Evolutionary conservation across 2,888 invertebrate species (phyloP).

Genomic region (Hylaea fasciaria): DNA sequence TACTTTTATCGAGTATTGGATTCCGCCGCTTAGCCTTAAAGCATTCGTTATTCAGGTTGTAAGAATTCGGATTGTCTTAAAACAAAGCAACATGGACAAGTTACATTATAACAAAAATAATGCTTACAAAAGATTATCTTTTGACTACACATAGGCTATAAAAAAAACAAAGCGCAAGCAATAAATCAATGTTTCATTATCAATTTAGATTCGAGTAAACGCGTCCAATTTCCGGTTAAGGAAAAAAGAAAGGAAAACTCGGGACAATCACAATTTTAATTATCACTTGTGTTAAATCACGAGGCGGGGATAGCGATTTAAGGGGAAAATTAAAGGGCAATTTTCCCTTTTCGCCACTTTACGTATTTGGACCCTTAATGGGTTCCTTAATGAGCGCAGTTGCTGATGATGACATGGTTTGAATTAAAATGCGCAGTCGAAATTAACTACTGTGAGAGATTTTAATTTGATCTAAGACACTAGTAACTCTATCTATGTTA

Average conservation of each 20-base stretch:
- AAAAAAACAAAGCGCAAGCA: constrained; percentile 24
- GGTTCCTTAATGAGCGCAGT: constrained; percentile 14
- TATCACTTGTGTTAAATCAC: constrained; percentile 55
- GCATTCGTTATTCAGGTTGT: background rate
- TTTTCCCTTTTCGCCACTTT: constrained; percentile 31
- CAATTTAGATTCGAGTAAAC: constrained; percentile 36
- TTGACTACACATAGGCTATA: constrained; percentile 6
- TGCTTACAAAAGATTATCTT: too few relatives aligned
- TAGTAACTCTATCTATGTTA: too few relatives aligned
- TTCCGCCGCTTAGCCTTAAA: constrained; percentile 15
- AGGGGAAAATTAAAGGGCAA: constrained; percentile 31
- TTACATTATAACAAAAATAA: too few relatives aligned
- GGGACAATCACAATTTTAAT: constrained; percentile 54
- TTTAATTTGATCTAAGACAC: background rate
- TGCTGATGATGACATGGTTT: background rate
- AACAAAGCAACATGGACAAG: too few relatives aligned
- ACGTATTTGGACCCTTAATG: constrained; percentile 24
- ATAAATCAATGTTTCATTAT: constrained; percentile 39
- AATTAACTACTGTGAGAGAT: background rate
- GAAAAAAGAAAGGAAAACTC: constrained; percentile 47
- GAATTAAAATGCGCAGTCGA: background rate
- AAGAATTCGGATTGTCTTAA: background rate
- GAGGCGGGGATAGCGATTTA: constrained; percentile 30
- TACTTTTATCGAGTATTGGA: constrained; percentile 23
- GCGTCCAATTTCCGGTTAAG: constrained; percentile 49